These are phyloP conservation scores for Tridacna gigas DNA, from an alignment of 2,888 invertebrate species.

Conservation along the genomic window DNA sequence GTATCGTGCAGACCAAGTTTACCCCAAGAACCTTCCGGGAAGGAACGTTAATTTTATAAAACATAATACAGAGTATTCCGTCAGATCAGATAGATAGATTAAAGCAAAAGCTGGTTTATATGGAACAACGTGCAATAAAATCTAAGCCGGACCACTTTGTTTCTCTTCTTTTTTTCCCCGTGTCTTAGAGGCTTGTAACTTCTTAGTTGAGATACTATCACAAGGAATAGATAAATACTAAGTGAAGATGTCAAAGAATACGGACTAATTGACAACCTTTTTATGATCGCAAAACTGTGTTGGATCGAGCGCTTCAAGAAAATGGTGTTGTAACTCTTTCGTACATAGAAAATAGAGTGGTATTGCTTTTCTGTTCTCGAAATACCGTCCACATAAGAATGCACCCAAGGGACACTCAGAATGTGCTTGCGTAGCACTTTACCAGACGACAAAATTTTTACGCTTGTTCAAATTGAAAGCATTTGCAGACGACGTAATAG, in stretches of 20 bases:
- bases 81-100: constrained; percentile 12
- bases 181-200: constrained; percentile 18
- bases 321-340: too few species aligned
- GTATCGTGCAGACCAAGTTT: neutral
- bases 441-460: too few species aligned
- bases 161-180: neutral
- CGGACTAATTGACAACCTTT: too few species aligned
- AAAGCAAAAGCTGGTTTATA: constrained; percentile 26
- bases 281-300: too few species aligned
- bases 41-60: neutral
- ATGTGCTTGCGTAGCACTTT: too few species aligned
- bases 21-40: neutral
- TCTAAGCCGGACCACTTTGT: neutral
- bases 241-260: constrained; percentile 14
- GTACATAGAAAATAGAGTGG: too few species aligned
- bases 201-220: constrained; percentile 14
- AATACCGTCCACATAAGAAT: too few species aligned
- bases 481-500: too few species aligned
- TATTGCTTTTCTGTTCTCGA: too few species aligned
- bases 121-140: constrained; percentile 8
- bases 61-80: neutral
- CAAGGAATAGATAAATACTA: constrained; percentile 1
- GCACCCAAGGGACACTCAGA: too few species aligned
- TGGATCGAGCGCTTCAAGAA: too few species aligned
- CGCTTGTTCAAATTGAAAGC: too few species aligned